Conservation (phyloP, 2,797 vertebrate species). For the Chelmon rostratus region DNA sequence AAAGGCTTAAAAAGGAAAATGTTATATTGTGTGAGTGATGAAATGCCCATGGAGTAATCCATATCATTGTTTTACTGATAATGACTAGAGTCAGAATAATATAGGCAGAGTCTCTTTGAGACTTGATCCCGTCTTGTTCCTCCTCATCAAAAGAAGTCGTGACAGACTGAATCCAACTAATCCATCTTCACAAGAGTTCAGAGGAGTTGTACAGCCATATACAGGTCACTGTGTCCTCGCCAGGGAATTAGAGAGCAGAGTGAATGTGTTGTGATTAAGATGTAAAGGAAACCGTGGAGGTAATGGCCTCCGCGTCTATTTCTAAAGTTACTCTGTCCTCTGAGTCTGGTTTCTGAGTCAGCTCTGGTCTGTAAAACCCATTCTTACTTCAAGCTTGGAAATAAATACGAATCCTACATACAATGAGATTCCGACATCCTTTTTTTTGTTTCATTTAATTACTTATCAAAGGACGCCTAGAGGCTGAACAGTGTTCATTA, state of each 20-base stretch:
- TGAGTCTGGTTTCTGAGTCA: constrained; percentile 1
- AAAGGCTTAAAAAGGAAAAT: constrained; percentile 33
- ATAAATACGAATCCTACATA: constrained; percentile 19
- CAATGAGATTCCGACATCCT: neutral
- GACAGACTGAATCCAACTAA: constrained; percentile 62
- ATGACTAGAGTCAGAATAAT: constrained; percentile 35
- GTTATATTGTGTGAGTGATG: neutral
- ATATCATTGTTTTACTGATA: constrained; percentile 29
- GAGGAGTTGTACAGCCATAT: constrained; percentile 48
- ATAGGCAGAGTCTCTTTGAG: constrained; percentile 9
- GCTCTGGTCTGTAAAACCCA: neutral
- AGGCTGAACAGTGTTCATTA: constrained; percentile 60
- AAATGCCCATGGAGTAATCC: constrained; percentile 15
- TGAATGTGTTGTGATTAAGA: constrained; percentile 54
- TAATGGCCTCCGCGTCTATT: constrained; percentile 23
- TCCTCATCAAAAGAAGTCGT: constrained; percentile 61
- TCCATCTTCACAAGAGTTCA: constrained; percentile 67
- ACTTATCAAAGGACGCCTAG: constrained; percentile 55
- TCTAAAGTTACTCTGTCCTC: constrained; percentile 14
- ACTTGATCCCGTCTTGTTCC: constrained; percentile 41
- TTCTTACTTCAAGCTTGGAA: constrained; percentile 10
- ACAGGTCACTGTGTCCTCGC: constrained; percentile 66
- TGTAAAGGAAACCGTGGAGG: constrained; percentile 31
- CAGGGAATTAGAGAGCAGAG: constrained; percentile 50
- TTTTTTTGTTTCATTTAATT: constrained; percentile 51